These are phyloP conservation scores for Xenopus borealis DNA, from an alignment of 2,113 vertebrate species.

Conservation along the genomic window DNA sequence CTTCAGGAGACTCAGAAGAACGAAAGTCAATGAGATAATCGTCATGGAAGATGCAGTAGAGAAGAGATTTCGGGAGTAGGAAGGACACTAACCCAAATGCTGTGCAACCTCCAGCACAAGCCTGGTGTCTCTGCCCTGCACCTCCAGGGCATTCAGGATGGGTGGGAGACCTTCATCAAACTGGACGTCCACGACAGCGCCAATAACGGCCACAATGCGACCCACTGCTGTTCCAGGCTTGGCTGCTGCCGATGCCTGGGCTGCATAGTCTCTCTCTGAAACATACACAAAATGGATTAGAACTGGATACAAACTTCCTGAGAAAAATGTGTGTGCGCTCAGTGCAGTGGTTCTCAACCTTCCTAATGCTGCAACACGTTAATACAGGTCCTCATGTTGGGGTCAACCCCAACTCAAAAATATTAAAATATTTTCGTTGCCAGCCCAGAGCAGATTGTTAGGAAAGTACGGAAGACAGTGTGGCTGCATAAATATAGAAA, in stretches of 20 bases:
- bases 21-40: constrained; percentile 73
- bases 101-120: constrained; percentile 96
- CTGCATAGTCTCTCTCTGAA: constrained; percentile 80
- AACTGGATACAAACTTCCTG: too few species aligned
- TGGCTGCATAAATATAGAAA: too few species aligned
- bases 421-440: too few species aligned
- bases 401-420: too few species aligned
- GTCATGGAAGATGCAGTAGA: constrained; percentile 59
- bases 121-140: constrained; percentile 80
- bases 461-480: too few species aligned
- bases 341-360: too few species aligned
- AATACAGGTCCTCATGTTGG: too few species aligned
- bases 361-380: too few species aligned
- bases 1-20: constrained; percentile 83
- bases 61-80: too few species aligned
- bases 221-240: constrained; percentile 62
- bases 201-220: constrained; percentile 93
- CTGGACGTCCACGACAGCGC: constrained; percentile 96
- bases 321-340: too few species aligned
- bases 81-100: constrained; percentile 64
- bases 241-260: constrained; percentile 72
- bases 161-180: constrained; percentile 93
- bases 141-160: constrained; percentile 93
- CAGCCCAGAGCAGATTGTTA: too few species aligned
- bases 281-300: too few species aligned